Evolutionary conservation across 2,113 vertebrate genomes (phyloP).

Genomic region (Malurus alboscapulatus): DNA sequence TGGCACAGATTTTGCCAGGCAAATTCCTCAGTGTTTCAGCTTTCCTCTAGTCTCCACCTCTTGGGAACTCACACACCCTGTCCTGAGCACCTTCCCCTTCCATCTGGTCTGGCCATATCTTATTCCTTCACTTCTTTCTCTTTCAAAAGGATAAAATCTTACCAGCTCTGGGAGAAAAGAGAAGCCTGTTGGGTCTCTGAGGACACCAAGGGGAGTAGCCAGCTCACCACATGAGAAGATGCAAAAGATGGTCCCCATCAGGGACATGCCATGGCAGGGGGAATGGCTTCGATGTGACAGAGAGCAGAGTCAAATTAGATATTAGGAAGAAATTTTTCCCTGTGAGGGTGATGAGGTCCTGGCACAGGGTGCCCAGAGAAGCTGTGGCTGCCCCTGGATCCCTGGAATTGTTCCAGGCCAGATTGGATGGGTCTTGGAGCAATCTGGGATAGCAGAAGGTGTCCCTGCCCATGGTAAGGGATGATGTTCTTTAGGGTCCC

Average conservation of each 20-base stretch:
- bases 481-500: background rate
- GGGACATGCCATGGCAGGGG: background rate
- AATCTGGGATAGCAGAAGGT: fast-evolving
- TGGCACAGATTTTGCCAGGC: background rate
- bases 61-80: fast-evolving
- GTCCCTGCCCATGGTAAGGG: background rate
- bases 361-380: background rate
- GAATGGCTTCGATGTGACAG: background rate
- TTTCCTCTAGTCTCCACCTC: background rate
- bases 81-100: fast-evolving
- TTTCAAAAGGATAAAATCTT: background rate
- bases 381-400: background rate
- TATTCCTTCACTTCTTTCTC: background rate
- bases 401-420: fast-evolving
- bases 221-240: background rate
- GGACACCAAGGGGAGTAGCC: background rate
- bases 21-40: background rate
- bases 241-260: background rate
- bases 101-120: background rate
- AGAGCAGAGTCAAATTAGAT: background rate
- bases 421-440: background rate
- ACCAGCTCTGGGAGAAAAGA: background rate
- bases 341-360: fast-evolving
- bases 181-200: background rate
- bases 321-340: background rate